Evolutionary conservation across 2,888 invertebrate species (phyloP), one percentile per base, ranked within the genome.

Genomic region (Mythimna loreyi): DNA sequence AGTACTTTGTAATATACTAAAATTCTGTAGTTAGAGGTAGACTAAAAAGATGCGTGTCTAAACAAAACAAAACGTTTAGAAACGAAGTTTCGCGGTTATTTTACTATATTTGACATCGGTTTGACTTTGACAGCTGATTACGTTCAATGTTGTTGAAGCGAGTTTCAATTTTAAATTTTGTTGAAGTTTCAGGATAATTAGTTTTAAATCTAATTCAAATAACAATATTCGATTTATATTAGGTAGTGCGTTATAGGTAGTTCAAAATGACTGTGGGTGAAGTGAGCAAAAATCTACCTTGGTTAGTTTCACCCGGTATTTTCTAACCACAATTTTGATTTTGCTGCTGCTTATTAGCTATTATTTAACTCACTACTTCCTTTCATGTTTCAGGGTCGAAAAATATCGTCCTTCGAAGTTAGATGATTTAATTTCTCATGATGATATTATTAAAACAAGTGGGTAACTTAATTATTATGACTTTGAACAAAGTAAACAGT

Each of bases 371-470:
- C 36, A 11, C 9, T 45, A n/a, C 23, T 28, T 47, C 1, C 3
- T 55, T 69, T 61, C 28, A 67, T 73, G 52, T 86, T 89, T 55
- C 90, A 98, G 99, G 99, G 99, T 99, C 33, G 99, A 99, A 94
- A 99, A 99, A 92, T 99, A 99, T 93, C 97, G 99, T 28, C 99
- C 99, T 8, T 97, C 97, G 57, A 97, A 97, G 72, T 96, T 99
- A 78, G 98, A 98, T 86, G 99, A 99, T 88, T 96, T 99, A 53
- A 99, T 99, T 73, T 99, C 99, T 0, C 99, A 99, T 89, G 98
- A 98, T 92, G 99, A 99, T 93, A 99, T 99, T 67, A 98, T 99
- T 70, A 97, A 97, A 87, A 99, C 99, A 86, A 98, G 99, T 99
- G 96, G 97, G 97, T 93, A 43, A 28, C 33, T 25, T 43, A 23